phyloP scores from a whole-genome alignment of 2,113 vertebrate species.

The Crotalus viridis region DNA sequence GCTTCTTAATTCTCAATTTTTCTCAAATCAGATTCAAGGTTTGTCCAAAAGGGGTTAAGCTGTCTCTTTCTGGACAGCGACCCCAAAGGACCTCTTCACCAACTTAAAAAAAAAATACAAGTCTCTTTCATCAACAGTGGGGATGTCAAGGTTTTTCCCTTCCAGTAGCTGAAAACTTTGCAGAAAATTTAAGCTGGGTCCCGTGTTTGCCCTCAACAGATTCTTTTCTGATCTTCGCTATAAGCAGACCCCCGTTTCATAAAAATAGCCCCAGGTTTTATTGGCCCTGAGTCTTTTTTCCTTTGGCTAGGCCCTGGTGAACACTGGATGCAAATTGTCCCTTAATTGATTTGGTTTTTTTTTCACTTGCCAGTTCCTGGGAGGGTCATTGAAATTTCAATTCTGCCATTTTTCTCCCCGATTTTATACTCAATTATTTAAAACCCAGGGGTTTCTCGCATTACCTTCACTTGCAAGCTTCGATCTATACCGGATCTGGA shows the following conservation, averaged over 20 bases:
- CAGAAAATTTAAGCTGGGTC: neutral
- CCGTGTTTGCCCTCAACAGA: neutral
- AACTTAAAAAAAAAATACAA: neutral
- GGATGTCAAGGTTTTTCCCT: rapidly evolving
- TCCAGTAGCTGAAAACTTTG: neutral
- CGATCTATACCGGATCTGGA: neutral
- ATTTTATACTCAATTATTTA: neutral
- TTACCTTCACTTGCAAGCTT: too few relatives aligned
- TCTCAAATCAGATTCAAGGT: neutral
- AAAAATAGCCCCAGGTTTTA: neutral
- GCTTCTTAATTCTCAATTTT: neutral
- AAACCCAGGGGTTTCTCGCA: too few relatives aligned
- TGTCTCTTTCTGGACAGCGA: neutral
- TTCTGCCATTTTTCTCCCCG: neutral
- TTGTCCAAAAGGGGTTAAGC: neutral
- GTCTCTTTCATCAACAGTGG: too few relatives aligned
- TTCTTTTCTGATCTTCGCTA: neutral
- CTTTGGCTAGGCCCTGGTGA: neutral
- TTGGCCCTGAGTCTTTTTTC: neutral
- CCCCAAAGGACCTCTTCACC: rapidly evolving
- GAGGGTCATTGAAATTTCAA: neutral
- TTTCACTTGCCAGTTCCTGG: neutral
- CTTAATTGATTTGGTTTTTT: neutral
- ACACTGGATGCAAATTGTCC: neutral
- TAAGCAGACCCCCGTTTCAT: neutral